phyloP scores from a whole-genome alignment of 1,140 invertebrate genomes.

The Drosophila kepulauana region DNA sequence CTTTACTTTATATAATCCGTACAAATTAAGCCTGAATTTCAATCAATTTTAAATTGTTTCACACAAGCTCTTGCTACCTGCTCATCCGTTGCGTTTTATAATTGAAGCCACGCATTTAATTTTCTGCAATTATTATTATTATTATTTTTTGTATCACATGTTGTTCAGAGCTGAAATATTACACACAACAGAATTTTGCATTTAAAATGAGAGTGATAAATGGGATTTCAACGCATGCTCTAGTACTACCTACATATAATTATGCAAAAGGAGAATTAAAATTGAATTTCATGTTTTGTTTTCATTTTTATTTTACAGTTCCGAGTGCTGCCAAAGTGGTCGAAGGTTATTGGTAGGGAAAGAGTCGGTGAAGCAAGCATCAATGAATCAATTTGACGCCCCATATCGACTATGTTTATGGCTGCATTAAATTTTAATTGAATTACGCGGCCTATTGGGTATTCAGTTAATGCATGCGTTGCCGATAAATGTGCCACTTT shows the following conservation, averaged over 20 bases:
- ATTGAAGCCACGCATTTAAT: conserved; percentile 68
- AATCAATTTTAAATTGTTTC: conserved; percentile 18
- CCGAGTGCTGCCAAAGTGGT: conserved; percentile 6
- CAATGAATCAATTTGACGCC: conserved; percentile 40
- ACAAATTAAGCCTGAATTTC: conserved; percentile 18
- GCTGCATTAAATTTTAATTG: conserved; percentile 69
- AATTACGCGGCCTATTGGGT: conserved; percentile 56
- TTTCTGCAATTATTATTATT: conserved; percentile 42
- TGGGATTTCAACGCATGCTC: conserved; percentile 51
- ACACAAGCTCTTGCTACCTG: conserved; percentile 5
- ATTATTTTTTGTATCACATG: conserved; percentile 11
- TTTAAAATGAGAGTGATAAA: conserved; percentile 61
- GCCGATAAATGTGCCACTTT: conserved; percentile 18
- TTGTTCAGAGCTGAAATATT: conserved; percentile 33
- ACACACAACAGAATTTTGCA: conserved; percentile 55
- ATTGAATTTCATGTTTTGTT: conserved; percentile 53
- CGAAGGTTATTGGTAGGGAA: not conserved
- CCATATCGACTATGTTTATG: conserved; percentile 40
- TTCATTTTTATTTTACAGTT: conserved; percentile 17
- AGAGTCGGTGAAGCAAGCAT: not conserved
- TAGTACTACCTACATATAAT: conserved; percentile 43
- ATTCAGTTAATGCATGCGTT: conserved; percentile 50
- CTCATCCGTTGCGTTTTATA: conserved; percentile 47
- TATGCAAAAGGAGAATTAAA: conserved; percentile 52
- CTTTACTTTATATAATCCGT: conserved; percentile 36